Evolutionary conservation across 2,113 vertebrate species (phyloP), one percentile per base, ranked within the genome.

Genomic region (Thamnophis sirtalis): DNA sequence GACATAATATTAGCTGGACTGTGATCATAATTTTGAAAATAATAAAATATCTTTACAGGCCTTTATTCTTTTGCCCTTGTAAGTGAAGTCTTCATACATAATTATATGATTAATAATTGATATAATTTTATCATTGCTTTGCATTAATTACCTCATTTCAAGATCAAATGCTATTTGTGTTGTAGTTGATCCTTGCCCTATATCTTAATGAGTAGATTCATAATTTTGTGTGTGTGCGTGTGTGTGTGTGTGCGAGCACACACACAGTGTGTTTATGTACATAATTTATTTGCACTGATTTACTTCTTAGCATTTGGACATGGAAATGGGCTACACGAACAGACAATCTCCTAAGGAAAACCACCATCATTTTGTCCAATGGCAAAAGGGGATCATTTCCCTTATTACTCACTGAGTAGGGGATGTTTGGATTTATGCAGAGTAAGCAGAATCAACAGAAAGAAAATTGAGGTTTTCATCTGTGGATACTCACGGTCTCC

Each of bases 401-500:
- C 21, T n/a, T 4, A 87, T 86, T 28, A 13, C 0, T 73, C 22
- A 26, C 1, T 54, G 33, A 68, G 54, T 11, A 19, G 17, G n/a
- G 1, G 22, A 33, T 92, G 84, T 22, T 85, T 68, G 80, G 87
- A 58, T 90, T 43, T 33, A 19, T 87, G 60, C 48, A 9, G 22
- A 17, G 13, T 58, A 24, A 84, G 6, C 73, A 80, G 15, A 54
- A 60, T 48, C 21, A 19, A 17, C 56, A 53, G 43, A 56, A 5
- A 90, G 38, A 87, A 58, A 93, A 91, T 48, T 56, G 93, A 87
- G n/a, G n/a, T 21, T 54, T 28, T 93, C 38, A 22, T 33, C 21
- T 60, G 10, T 51, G 22, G 51, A 93, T 63, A 98, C 99, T 99
- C 96, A 99, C 99, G 96, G 93, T 99, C 99, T 56, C 98, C 99